A percentile compares a stretch with the other conserved stretches of the same genome.
Conservation (phyloP, 2,113 vertebrate species). For the Rynchops niger region DNA sequence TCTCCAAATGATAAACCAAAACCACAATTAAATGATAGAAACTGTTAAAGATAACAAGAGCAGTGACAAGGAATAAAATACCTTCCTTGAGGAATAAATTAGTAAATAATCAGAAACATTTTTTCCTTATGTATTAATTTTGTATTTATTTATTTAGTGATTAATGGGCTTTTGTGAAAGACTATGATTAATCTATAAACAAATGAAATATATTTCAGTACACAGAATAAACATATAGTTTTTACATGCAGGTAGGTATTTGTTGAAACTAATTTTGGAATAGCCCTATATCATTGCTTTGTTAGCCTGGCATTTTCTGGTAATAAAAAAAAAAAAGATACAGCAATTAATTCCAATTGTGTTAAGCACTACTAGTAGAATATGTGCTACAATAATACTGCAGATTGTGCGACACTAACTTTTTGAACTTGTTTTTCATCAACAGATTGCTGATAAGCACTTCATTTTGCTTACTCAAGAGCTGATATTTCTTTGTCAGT, state of each 20-base stretch:
- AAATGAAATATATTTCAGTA: background rate
- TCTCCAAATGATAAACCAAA: background rate
- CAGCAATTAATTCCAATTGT: background rate
- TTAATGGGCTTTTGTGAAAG: background rate
- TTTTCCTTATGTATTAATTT: background rate
- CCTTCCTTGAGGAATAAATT: background rate
- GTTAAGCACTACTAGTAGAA: background rate
- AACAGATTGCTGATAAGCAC: background rate
- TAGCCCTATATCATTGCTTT: background rate
- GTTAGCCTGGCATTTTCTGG: background rate
- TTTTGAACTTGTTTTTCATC: background rate
- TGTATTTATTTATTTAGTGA: background rate
- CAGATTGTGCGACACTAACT: background rate
- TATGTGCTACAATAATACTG: background rate
- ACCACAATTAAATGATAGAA: background rate
- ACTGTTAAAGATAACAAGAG: background rate
- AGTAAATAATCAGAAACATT: background rate
- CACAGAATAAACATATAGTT: background rate
- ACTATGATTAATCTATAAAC: background rate
- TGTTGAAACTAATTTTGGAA: background rate
- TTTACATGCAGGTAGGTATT: background rate
- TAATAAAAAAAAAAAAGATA: background rate
- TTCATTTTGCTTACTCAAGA: background rate
- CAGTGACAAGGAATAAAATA: background rate
- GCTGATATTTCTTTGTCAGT: background rate